Conservation (phyloP, 2,888 invertebrate species). For the Pristionchus exspectatus region DNA sequence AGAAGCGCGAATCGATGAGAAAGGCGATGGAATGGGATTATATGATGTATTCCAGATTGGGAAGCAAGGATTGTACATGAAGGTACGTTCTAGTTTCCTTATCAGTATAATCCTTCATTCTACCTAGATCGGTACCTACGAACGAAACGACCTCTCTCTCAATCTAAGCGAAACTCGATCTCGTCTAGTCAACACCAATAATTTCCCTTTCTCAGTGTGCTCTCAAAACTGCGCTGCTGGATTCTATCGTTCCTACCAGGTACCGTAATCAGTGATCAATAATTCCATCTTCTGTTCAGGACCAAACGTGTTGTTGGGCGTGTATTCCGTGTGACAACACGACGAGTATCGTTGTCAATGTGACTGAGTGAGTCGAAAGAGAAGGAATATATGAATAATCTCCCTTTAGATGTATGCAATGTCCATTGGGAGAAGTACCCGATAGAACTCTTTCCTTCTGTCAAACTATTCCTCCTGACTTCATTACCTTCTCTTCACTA, state of each 20-base stretch:
- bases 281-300: conserved; percentile 56
- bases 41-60: conserved; percentile 86
- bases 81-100: conserved; percentile 79
- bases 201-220: conserved; percentile 84
- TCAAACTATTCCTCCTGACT: conserved; percentile 82
- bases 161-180: conserved; percentile 59
- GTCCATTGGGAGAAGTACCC: conserved; percentile 85
- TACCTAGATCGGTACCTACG: conserved; percentile 67
- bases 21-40: conserved; percentile 86
- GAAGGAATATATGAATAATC: background rate
- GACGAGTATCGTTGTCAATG: conserved; percentile 83
- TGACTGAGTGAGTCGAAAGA: conserved; percentile 79
- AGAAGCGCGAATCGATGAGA: conserved; percentile 83
- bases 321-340: conserved; percentile 85
- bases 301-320: conserved; percentile 84
- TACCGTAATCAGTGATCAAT: background rate
- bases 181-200: conserved; percentile 54
- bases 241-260: conserved; percentile 80
- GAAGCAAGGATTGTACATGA: conserved; percentile 83
- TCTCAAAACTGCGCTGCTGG: conserved; percentile 84
- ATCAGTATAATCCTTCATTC: background rate
- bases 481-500: conserved; percentile 82
- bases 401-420: conserved; percentile 82
- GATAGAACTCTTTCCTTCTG: conserved; percentile 84
- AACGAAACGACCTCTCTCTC: conserved; percentile 45